Evolutionary conservation across 1,140 invertebrate genomes (phyloP).

Genomic region (Bradysia coprophila): DNA sequence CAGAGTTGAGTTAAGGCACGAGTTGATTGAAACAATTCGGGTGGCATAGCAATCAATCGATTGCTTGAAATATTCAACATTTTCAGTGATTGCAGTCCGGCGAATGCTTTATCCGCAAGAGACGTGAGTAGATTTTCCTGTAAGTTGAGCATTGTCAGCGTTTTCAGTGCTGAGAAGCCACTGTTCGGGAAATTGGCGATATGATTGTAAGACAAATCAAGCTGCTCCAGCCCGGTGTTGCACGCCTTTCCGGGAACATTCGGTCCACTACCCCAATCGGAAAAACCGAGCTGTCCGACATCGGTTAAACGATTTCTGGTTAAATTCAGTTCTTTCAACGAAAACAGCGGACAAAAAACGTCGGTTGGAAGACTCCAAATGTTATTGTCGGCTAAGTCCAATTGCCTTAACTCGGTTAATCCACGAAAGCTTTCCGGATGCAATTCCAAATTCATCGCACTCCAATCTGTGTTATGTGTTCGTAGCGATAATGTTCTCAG

Average conservation of each 20-base stretch:
- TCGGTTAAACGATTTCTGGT: conserved; percentile 63
- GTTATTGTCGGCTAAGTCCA: conserved; percentile 64
- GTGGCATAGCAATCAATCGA: conserved; percentile 48
- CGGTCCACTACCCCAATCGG: conserved; percentile 33
- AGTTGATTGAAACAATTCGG: conserved; percentile 48
- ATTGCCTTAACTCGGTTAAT: conserved; percentile 40
- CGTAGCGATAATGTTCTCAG: conserved; percentile 46
- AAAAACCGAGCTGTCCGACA: conserved; percentile 47
- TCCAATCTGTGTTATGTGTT: conserved; percentile 65
- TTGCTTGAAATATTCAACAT: conserved; percentile 62
- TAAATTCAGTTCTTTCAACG: conserved; percentile 48
- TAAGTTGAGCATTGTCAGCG: conserved; percentile 40
- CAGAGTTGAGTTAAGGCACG: conserved; percentile 48
- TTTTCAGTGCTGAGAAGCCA: conserved; percentile 43
- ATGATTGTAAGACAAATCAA: conserved; percentile 59
- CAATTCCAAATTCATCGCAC: conserved; percentile 55
- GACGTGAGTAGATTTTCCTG: conserved; percentile 55
- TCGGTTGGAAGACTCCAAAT: conserved; percentile 55
- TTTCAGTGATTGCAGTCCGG: conserved; percentile 40
- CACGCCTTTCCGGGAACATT: conserved; percentile 30
- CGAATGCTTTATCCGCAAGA: conserved; percentile 49
- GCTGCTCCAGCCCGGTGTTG: conserved; percentile 39
- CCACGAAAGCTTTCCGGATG: conserved; percentile 46
- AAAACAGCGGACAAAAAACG: conserved; percentile 53
- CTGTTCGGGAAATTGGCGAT: conserved; percentile 45